Evolutionary conservation across 2,888 invertebrate species (phyloP), one percentile per base, ranked within the genome.

Genomic region (Polyommatus iphigenia): DNA sequence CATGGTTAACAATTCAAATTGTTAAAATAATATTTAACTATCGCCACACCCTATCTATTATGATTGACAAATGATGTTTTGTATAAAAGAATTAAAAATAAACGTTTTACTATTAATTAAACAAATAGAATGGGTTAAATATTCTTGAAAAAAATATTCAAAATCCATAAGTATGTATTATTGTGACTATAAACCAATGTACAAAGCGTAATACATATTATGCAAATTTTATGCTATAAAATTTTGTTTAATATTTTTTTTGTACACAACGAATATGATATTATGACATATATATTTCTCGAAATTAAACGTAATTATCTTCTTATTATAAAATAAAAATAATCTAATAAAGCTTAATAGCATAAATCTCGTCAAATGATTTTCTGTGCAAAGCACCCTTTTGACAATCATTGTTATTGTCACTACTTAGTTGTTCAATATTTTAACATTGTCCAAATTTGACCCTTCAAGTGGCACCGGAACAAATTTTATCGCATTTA

Each of bases 401-500:
- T 67, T 29, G 67, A 29, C 15, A 29, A 67, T 29, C 29, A 67
- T 59, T 81, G 78, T 76, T 71, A 41, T 59, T 71, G 79, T 78
- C 83, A 81, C 67, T 67, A 29, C 29, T 32, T 67, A 29, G 67
- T 83, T 72, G 82, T 77, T 80, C 79, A 81, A 67, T 78, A 79
- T 79, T 78, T 78, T 79, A 18, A 78, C 80, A 79, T 80, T 80
- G 77, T 81, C 82, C 83, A 89, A 90, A 88, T 85, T 89, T 91
- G 92, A 91, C 91, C 93, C 93, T 89, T 90, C 85, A 85, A 85
- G 81, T 82, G 85, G 82, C 81, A 80, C 86, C 89, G 91, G 86
- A 88, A 89, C 92, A 78, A 92, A 93, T 93, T 91, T 87, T 88
- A 88, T 89, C 85, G 87, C 91, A 87, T 89, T 92, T 85, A 90